Evolutionary conservation across 2,888 invertebrate genomes (phyloP), one percentile per base, ranked within the genome.

Genomic region (Agapostemon virescens): DNA sequence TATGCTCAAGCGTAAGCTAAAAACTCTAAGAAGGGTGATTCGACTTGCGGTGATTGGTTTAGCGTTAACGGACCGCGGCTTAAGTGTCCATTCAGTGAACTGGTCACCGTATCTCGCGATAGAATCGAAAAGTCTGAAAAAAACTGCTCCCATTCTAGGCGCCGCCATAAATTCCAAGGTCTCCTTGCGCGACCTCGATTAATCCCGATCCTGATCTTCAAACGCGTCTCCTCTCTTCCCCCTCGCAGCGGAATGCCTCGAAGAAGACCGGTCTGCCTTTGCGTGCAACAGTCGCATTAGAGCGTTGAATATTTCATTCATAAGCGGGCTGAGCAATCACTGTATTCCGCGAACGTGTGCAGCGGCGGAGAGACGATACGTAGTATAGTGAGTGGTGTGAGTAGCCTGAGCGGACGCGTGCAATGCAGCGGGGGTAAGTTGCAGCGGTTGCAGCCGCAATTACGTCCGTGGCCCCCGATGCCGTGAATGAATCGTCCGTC

Each of bases 231-330:
- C 26, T 23, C 69, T 69, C 38, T 36, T 67, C 68, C 52, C 61
- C 38, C 45, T n/a, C 55, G 23, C 49, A 38, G 49, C 49, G 80
- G 79, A 77, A 79, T 71, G 72, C 77, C 26, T 52, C 86, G 85
- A 81, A 67, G 85, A 85, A 85, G 86, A 87, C 87, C 82, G 86
- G 87, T 87, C 86, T 79, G 83, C 66, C 64, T 74, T 91, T 90
- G 91, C 91, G 91, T 92, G 91, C 89, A 84, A 85, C 86, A 88
- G 87, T 87, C 86, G 90, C 90, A 90, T 92, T 91, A 91, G 90
- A 88, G 86, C 81, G 84, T 85, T 89, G 91, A 92, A 92, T 92
- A 92, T 92, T 92, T 92, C 92, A 92, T 92, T 92, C 92, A 92
- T 92, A 92, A 92, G 81, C 84, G 73, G 70, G 67, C 77, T 76